Evolutionary conservation across 2,888 invertebrate species (phyloP).

Genomic region (Diarsia rubi): DNA sequence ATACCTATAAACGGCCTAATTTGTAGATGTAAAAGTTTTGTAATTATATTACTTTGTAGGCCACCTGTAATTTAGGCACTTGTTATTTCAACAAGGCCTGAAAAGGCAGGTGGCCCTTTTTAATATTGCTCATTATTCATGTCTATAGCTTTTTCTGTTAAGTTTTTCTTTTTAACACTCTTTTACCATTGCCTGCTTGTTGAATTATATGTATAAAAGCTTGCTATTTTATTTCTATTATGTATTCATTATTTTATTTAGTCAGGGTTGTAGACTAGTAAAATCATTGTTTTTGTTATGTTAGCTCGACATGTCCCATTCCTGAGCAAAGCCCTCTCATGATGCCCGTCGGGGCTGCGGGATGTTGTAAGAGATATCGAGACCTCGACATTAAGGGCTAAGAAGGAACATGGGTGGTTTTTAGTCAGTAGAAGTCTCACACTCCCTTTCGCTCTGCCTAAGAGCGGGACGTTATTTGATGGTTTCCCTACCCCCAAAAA

Average conservation of each 20-base stretch:
- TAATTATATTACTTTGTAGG: constrained; percentile 46
- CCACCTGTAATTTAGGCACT: constrained; percentile 44
- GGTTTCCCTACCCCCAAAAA: no score
- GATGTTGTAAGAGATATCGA: no score
- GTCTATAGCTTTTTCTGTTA: background rate
- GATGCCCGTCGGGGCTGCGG: no score
- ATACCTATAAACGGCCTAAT: constrained; percentile 49
- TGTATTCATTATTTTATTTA: background rate
- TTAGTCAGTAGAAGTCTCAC: no score
- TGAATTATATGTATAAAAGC: background rate
- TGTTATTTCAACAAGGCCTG: constrained; percentile 23
- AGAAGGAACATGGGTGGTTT: no score
- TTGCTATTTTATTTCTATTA: background rate
- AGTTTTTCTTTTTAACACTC: background rate
- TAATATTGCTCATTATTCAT: constrained; percentile 26
- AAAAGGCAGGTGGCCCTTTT: constrained; percentile 38
- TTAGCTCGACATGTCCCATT: background rate
- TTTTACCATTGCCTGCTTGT: background rate
- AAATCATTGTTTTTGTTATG: background rate
- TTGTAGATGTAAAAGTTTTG: constrained; percentile 47
- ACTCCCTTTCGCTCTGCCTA: no score
- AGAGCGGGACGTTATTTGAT: no score
- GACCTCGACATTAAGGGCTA: no score
- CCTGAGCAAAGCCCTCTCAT: background rate
- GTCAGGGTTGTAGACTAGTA: background rate